These are phyloP conservation scores for Ganaspis brasiliensis DNA, from an alignment of 2,888 invertebrate species.

Conservation along the genomic window DNA sequence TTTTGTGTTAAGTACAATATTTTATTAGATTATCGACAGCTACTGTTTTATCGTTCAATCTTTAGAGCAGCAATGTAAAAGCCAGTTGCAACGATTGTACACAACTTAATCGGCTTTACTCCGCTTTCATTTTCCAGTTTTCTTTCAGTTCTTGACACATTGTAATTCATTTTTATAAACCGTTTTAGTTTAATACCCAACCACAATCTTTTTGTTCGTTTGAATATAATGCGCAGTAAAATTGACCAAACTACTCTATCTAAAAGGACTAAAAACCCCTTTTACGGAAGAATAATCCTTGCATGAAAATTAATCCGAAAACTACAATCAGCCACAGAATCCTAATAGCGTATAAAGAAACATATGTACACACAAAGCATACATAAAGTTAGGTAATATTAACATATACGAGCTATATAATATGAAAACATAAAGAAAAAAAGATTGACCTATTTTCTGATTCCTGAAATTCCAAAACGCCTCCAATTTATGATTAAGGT, in stretches of 20 bases:
- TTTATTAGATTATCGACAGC: slow-evolving; percentile 23
- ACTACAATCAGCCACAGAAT: too few species aligned
- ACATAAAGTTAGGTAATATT: too few species aligned
- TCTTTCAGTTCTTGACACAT: background rate
- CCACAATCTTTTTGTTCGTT: too few species aligned
- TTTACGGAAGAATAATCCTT: too few species aligned
- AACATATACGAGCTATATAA: too few species aligned
- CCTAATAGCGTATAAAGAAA: too few species aligned
- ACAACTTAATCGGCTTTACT: slow-evolving; percentile 6
- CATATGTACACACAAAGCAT: too few species aligned
- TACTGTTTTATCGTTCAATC: slow-evolving; percentile 16
- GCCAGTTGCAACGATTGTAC: background rate
- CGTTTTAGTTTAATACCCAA: too few species aligned
- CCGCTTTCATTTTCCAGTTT: background rate
- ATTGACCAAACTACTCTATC: too few species aligned
- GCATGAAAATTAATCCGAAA: too few species aligned
- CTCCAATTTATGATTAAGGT: slow-evolving; percentile 61
- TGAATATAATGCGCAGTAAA: too few species aligned
- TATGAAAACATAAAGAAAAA: background rate
- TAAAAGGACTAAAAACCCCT: too few species aligned
- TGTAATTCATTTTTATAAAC: background rate
- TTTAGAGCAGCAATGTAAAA: slow-evolving; percentile 1
- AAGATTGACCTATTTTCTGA: slow-evolving; percentile 50
- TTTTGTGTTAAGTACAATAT: slow-evolving; percentile 18
- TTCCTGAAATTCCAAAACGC: slow-evolving; percentile 54